phyloP scores from a whole-genome alignment of 2,797 vertebrate species.

The Eospalax fontanierii region DNA sequence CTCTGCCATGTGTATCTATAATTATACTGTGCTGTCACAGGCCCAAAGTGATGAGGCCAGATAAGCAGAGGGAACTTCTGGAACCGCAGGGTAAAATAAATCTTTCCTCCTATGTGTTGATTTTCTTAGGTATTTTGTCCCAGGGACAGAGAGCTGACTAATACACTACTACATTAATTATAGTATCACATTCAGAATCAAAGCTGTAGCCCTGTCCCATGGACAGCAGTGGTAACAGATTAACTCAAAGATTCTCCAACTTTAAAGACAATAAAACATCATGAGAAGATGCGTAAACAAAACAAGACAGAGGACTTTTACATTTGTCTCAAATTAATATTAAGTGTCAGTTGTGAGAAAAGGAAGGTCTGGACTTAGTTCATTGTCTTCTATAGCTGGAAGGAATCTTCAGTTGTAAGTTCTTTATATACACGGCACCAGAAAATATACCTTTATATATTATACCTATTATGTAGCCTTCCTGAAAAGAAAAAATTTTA shows the following conservation, averaged over 20 bases:
- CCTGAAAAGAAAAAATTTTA: neutral
- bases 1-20: neutral
- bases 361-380: neutral
- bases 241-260: neutral
- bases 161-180: neutral
- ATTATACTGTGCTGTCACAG: neutral
- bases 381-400: neutral
- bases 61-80: neutral
- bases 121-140: neutral
- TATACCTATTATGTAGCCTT: neutral
- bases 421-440: neutral
- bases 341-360: neutral
- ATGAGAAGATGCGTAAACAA: neutral
- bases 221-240: neutral
- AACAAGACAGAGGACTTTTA: neutral
- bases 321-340: neutral
- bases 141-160: too few species aligned
- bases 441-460: neutral
- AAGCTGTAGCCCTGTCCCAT: neutral
- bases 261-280: slow-evolving; percentile 26
- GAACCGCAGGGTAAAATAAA: neutral
- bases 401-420: neutral
- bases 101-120: neutral
- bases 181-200: neutral
- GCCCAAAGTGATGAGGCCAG: neutral